These are phyloP conservation scores for Trichomycterus rosablanca DNA, from an alignment of 2,113 vertebrate genomes.

Conservation along the genomic window DNA sequence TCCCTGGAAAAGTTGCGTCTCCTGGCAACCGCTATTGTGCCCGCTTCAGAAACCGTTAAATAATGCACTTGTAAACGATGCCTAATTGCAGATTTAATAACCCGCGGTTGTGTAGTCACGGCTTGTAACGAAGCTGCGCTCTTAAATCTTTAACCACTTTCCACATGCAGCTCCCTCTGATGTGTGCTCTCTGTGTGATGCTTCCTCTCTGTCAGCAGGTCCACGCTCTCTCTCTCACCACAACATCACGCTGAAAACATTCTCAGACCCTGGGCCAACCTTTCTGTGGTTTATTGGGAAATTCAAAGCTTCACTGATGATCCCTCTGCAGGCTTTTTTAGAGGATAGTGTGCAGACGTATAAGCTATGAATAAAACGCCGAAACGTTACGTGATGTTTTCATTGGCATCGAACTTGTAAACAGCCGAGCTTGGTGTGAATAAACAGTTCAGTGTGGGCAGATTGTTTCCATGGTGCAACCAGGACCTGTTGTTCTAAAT, in stretches of 20 bases:
- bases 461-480: slow-evolving; percentile 23
- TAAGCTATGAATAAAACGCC: neutral
- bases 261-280: slow-evolving; percentile 9
- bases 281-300: neutral
- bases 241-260: neutral
- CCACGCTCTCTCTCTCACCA: slow-evolving; percentile 8
- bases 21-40: slow-evolving; percentile 38
- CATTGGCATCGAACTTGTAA: slow-evolving; percentile 9
- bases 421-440: slow-evolving; percentile 25
- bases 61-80: slow-evolving; percentile 40
- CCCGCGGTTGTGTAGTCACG: slow-evolving; percentile 32
- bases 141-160: slow-evolving; percentile 46
- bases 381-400: slow-evolving; percentile 23
- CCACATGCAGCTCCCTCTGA: slow-evolving; percentile 20
- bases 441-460: slow-evolving; percentile 1
- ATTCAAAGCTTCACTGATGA: neutral
- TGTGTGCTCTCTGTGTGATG: slow-evolving; percentile 20
- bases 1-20: neutral
- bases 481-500: neutral
- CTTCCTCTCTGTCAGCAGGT: slow-evolving; percentile 21
- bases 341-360: neutral
- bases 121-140: slow-evolving; percentile 27
- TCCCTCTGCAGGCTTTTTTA: neutral
- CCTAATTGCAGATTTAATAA: slow-evolving; percentile 46
- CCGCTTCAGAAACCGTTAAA: slow-evolving; percentile 38